phyloP scores from a whole-genome alignment of 2,888 invertebrate genomes.

The Netelia virgata region DNA sequence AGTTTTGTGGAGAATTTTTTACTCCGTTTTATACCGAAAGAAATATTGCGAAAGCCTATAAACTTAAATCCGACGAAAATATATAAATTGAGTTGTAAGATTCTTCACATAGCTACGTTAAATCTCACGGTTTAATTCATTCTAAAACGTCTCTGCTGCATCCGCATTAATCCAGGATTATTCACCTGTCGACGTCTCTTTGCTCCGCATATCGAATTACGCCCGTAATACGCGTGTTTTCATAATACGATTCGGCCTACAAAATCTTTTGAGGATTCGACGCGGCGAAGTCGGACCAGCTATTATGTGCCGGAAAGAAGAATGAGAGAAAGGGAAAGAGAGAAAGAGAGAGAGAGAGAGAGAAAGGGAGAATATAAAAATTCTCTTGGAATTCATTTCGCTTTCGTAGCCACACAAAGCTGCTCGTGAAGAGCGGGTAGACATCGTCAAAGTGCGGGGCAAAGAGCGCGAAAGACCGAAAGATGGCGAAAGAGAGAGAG shows the following conservation, averaged over 20 bases:
- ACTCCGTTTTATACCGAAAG: no score
- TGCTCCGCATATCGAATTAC: conserved; percentile 27
- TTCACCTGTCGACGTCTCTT: background rate
- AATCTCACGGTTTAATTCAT: background rate
- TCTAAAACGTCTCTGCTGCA: background rate
- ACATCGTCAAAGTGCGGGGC: conserved; percentile 26
- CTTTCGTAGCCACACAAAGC: conserved; percentile 38
- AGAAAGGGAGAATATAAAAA: conserved; percentile 49
- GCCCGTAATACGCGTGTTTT: conserved; percentile 2
- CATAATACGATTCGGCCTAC: conserved; percentile 3
- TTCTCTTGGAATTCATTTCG: conserved; percentile 51
- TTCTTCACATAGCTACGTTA: no score
- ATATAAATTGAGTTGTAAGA: no score
- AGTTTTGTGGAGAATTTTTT: no score
- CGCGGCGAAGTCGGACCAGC: conserved; percentile 16
- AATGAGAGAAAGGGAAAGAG: background rate
- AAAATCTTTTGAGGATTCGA: conserved; percentile 39
- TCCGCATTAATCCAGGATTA: conserved; percentile 3
- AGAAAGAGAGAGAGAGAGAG: conserved; percentile 14
- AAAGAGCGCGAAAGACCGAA: background rate
- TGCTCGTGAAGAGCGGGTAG: conserved; percentile 53
- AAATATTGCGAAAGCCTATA: no score
- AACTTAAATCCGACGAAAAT: no score
- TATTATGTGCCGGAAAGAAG: conserved; percentile 19
- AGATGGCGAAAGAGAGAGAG: conserved; percentile 52